phyloP scores from a whole-genome alignment of 2,797 vertebrate genomes.

The Meriones psammophilus region DNA sequence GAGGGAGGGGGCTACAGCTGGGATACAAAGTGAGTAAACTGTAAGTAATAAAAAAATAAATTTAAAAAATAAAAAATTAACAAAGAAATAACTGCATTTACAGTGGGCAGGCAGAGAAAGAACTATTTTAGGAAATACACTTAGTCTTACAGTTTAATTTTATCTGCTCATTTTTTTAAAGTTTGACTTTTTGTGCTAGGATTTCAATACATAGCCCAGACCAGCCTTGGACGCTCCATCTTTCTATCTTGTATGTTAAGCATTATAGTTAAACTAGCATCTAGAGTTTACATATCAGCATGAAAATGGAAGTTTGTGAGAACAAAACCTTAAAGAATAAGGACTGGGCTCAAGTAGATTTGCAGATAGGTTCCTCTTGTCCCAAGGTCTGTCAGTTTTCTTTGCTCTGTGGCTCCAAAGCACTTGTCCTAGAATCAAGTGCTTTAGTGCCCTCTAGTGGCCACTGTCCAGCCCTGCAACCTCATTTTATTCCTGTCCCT shows the following conservation, averaged over 20 bases:
- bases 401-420: neutral
- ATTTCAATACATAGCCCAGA: no score
- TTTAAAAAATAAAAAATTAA: no score
- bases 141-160: no score
- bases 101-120: no score
- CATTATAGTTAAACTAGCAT: neutral
- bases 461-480: neutral
- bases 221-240: no score
- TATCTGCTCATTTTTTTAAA: neutral
- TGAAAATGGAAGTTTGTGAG: neutral
- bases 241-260: no score
- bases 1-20: no score
- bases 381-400: neutral
- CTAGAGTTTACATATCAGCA: neutral
- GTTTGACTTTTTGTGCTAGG: no score
- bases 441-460: conserved; percentile 41
- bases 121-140: no score
- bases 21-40: no score
- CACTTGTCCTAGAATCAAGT: neutral
- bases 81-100: neutral
- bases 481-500: neutral
- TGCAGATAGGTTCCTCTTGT: neutral
- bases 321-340: neutral
- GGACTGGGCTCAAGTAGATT: neutral
- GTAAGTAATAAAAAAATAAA: no score